Conservation (phyloP, 2,797 vertebrate genomes). For the Cottoperca gobio region DNA sequence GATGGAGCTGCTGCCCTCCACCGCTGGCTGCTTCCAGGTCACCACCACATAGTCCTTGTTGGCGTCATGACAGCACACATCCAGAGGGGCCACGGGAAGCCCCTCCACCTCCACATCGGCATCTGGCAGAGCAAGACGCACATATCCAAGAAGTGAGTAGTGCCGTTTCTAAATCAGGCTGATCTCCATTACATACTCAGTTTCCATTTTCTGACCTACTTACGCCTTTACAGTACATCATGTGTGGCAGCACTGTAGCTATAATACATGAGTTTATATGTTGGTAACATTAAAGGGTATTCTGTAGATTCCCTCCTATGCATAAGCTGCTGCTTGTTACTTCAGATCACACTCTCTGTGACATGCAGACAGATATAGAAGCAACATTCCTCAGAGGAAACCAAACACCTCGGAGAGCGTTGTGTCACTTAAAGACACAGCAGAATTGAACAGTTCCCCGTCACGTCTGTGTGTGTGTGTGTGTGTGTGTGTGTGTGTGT, state of each 20-base stretch:
- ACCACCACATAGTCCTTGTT: slow-evolving; percentile 99
- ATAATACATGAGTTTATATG: slow-evolving; percentile 7
- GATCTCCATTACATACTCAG: slow-evolving; percentile 54
- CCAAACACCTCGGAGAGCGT: slow-evolving; percentile 44
- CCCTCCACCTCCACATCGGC: slow-evolving; percentile 93
- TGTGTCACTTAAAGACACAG: slow-evolving; percentile 71
- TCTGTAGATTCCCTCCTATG: not conserved
- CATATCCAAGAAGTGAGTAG: slow-evolving; percentile 7
- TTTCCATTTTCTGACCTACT: slow-evolving; percentile 60
- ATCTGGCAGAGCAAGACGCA: slow-evolving; percentile 82
- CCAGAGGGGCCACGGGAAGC: slow-evolving; percentile 92
- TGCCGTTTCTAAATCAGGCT: slow-evolving; percentile 69
- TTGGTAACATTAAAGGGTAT: not conserved
- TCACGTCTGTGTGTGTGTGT: not conserved
- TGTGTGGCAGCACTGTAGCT: slow-evolving; percentile 13
- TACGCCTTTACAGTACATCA: slow-evolving; percentile 27
- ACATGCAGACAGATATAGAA: slow-evolving; percentile 73
- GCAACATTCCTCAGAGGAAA: slow-evolving; percentile 69
- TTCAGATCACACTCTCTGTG: slow-evolving; percentile 42
- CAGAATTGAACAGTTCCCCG: slow-evolving; percentile 1
- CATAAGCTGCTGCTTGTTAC: slow-evolving; percentile 4
- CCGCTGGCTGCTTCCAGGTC: slow-evolving; percentile 97
- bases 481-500: too few relatives aligned
- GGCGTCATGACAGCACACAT: slow-evolving; percentile 93
- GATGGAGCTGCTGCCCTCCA: slow-evolving; percentile 93